These are phyloP conservation scores for Recurvirostra avosetta DNA, from an alignment of 2,113 vertebrate species.

Conservation along the genomic window DNA sequence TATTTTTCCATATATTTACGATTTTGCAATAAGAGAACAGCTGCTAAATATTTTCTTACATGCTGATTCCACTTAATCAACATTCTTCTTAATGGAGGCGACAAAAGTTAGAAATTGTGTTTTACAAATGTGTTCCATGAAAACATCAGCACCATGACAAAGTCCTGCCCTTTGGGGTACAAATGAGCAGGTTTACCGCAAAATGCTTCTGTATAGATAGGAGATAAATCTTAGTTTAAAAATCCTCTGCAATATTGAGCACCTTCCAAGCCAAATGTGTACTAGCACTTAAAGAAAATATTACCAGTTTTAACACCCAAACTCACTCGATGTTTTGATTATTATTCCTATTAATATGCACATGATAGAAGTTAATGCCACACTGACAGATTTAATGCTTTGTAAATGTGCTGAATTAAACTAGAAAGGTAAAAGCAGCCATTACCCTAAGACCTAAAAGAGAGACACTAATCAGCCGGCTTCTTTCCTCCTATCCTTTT, in stretches of 20 bases:
- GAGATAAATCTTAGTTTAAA: conserved; percentile 32
- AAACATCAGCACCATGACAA: conserved; percentile 32
- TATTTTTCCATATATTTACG: conserved; percentile 42
- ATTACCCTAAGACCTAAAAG: conserved; percentile 56
- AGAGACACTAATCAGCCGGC: conserved; percentile 38
- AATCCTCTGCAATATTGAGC: neutral
- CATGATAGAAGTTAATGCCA: conserved; percentile 62
- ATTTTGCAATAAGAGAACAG: conserved; percentile 34
- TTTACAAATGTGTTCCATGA: conserved; percentile 2
- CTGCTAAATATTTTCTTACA: conserved; percentile 63
- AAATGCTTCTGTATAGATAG: neutral
- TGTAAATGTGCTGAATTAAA: conserved; percentile 70
- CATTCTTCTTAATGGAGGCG: conserved; percentile 22
- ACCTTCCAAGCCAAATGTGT: conserved; percentile 37
- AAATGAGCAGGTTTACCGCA: conserved; percentile 18
- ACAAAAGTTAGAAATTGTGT: conserved; percentile 11
- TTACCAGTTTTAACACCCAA: conserved; percentile 60
- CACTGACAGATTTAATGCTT: conserved; percentile 67
- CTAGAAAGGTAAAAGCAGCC: conserved; percentile 65
- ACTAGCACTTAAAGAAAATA: conserved; percentile 66
- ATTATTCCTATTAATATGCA: conserved; percentile 68
- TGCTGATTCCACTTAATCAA: conserved; percentile 31
- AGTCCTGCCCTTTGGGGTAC: conserved; percentile 22
- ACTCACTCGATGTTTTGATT: conserved; percentile 51
- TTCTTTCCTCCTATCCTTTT: conserved; percentile 14